A percentile compares a stretch with the other conserved stretches of the same genome.
These are phyloP conservation scores for Aradophagus sp. DNA, from an alignment of 1,140 invertebrate genomes.

Conservation along the genomic window DNA sequence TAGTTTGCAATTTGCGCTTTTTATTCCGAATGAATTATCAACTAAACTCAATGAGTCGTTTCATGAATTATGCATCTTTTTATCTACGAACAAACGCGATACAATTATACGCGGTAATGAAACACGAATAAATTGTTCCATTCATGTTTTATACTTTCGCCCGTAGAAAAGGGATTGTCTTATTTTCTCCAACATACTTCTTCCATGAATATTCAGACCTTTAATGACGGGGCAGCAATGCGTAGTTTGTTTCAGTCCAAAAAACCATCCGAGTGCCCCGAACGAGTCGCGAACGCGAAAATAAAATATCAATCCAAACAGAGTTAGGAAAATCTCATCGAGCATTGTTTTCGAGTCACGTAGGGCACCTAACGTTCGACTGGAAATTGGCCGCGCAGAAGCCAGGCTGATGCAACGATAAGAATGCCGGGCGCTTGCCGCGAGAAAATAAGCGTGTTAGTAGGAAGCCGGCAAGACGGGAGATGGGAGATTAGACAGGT, in stretches of 20 bases:
- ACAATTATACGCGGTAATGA: conserved; percentile 42
- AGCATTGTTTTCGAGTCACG: neutral
- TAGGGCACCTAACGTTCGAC: conserved; percentile 4
- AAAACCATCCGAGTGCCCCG: conserved; percentile 5
- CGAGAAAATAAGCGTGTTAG: conserved; percentile 29
- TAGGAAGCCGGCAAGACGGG: conserved; percentile 31
- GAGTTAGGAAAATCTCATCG: neutral
- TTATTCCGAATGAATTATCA: conserved; percentile 9
- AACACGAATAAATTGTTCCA: conserved; percentile 49
- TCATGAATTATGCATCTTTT: conserved; percentile 43
- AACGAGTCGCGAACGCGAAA: neutral
- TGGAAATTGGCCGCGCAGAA: conserved; percentile 8
- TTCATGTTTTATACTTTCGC: conserved; percentile 41
- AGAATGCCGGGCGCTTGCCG: conserved; percentile 18
- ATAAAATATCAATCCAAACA: neutral
- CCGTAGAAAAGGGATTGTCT: conserved; percentile 52
- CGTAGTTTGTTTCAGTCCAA: conserved; percentile 34
- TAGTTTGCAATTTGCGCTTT: neutral
- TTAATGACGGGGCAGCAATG: conserved; percentile 44
- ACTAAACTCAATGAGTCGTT: conserved; percentile 16
- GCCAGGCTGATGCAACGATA: conserved; percentile 24
- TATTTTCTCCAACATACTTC: conserved; percentile 49
- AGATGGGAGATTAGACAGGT: conserved; percentile 36
- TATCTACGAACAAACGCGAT: conserved; percentile 11
- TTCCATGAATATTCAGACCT: conserved; percentile 52